Base-by-base conservation (phyloP, 1,140 invertebrate species). In the Eumaeus atala region DNA sequence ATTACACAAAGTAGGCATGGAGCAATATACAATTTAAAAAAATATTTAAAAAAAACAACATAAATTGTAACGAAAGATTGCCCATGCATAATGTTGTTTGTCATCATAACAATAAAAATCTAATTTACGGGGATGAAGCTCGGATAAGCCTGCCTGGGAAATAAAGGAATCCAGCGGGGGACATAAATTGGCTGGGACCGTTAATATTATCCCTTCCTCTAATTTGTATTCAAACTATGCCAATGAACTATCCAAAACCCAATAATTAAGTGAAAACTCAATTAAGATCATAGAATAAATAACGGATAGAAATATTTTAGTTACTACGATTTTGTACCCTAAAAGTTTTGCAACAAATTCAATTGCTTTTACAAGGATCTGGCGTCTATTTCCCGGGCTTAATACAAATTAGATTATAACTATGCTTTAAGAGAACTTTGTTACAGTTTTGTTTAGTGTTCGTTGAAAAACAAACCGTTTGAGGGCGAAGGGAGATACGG, bases 141-240 rank as follows among this genome's bases (percentile, higher is more conserved):
- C 3, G 16, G 40, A 44, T 44, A 44, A 44, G 16, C 12, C 16
- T 12, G 16, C 38, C 40, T 9, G 40, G 40, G 40, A 16, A 44
- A 16, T 44, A 44, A 44, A 44, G 40, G 16, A 44, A 44, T 14
- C 40, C 40, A 16, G 21, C 21, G 21, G 21, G 21, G 40, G 40
- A 18, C 3, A 44, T 44, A 44, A 44, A 44, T 44, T 44, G 40
- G 12, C 12, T 10, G 40, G 40, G 40, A 44, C 5, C 40, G 40
- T 44, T 44, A 44, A 44, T 44, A 16, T 44, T 44, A 44, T 44
- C 14, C 16, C 16, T 16, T 44, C 40, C 40, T 14, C 16, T 44
- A 44, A 44, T 44, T 44, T 44, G 40, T 44, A 44, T 44, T 44
- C 40, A 44, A 44, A 44, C 40, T 44, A 44, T 16, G 40, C 40